Evolutionary conservation across 2,797 vertebrate species (phyloP), one percentile per base, ranked within the genome.

Genomic region (Cirrhinus mrigala): DNA sequence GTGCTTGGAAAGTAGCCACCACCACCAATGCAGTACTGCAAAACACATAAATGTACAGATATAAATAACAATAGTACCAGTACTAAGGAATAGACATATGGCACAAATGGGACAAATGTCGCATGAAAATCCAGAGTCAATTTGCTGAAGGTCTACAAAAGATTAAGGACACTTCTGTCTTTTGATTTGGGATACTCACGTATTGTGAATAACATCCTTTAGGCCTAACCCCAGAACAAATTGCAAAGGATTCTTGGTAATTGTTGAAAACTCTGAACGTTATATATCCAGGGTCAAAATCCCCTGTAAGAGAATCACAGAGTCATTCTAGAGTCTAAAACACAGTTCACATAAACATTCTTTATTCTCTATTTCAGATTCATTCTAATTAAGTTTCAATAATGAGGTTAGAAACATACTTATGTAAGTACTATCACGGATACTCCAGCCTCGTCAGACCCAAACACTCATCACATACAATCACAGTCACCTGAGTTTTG

Each of bases 241-340:
- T 79, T 14, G 29, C 91, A 3, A 86, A 75, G 3, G 88, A 85
- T 18, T 90, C 90, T 50, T 76, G 68, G 29, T 92, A 89, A 1
- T 56, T 8, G 74, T 91, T 93, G 82, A 92, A 92, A 11, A 91
- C 92, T 52, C 89, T 84, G 85, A 93, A 93, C 20, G 90, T 88
- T 27, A 92, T 7, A 68, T 75, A 93, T 37, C 91, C 93, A 3
- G 91, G 20, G 24, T 18, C n/a, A 48, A 91, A 84, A 78, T 92
- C 88, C 0, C 0, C 91, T 92, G 86, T 27, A 46, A 81, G 77
- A 79, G 14, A 78, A 60, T 78, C 56, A 56, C 14, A 14, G 18
- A 37, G 6, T 76, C 18, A 62, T 16, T 78, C 20, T 62, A 8
- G 18, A 78, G 14, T 62, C 37, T 44, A 24, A 54, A 60, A n/a